phyloP scores from a whole-genome alignment of 2,113 vertebrate species.

The Arothron firmamentum region DNA sequence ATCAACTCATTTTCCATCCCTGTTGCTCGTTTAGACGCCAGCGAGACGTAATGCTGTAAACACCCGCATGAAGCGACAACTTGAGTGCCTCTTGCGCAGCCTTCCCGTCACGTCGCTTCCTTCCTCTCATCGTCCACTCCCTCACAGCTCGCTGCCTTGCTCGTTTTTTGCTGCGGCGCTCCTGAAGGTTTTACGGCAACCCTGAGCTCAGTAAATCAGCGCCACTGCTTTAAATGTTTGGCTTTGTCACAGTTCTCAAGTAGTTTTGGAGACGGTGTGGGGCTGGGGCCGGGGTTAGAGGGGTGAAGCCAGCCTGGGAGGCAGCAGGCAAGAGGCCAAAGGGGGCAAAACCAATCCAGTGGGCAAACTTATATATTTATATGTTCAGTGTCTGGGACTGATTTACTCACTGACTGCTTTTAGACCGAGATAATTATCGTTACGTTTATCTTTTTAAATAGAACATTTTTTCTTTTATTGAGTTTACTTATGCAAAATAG shows the following conservation, averaged over 20 bases:
- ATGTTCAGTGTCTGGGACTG: conserved; percentile 8
- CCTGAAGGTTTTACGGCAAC: conserved; percentile 60
- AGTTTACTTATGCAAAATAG: not conserved
- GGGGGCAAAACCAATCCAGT: conserved; percentile 23
- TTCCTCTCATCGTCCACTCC: conserved; percentile 12
- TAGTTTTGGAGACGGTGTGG: conserved; percentile 49
- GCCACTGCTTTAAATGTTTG: conserved; percentile 62
- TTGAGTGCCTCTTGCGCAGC: conserved; percentile 32
- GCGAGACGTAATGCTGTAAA: conserved; percentile 39
- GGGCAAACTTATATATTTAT: conserved; percentile 29
- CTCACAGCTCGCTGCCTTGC: conserved; percentile 13
- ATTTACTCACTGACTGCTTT: not conserved
- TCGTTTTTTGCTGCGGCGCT: conserved; percentile 48
- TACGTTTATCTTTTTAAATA: not conserved
- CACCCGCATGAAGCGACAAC: conserved; percentile 35
- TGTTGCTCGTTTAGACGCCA: conserved; percentile 53
- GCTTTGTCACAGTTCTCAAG: conserved; percentile 71
- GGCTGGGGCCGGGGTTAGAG: conserved; percentile 38
- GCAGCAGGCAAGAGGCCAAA: conserved; percentile 32
- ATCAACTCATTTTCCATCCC: conserved; percentile 54
- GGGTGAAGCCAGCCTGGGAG: conserved; percentile 54
- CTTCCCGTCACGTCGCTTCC: conserved; percentile 42
- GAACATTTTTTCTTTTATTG: not conserved
- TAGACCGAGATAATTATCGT: too few species aligned
- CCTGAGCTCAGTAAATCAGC: conserved; percentile 69